phyloP scores from a whole-genome alignment of 2,888 invertebrate species.

The Eupithecia subfuscata region DNA sequence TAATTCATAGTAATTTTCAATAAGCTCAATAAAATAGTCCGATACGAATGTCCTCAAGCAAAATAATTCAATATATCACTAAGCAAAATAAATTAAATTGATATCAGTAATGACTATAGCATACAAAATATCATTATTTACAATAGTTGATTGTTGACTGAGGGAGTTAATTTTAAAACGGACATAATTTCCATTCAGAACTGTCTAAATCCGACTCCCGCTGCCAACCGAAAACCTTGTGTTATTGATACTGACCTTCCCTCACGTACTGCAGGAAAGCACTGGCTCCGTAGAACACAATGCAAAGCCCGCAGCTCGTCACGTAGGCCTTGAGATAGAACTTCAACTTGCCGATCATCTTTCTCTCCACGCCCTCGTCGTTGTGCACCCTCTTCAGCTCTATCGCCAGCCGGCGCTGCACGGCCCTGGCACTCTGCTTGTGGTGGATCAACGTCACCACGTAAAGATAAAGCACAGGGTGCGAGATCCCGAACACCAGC shows the following conservation, averaged over 20 bases:
- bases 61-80: too few species aligned
- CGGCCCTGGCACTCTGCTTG: slow-evolving; percentile 33
- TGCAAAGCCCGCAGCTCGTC: slow-evolving; percentile 26
- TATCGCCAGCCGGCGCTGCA: slow-evolving; percentile 40
- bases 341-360: slow-evolving; percentile 43
- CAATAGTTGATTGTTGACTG: too few species aligned
- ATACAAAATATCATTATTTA: too few species aligned
- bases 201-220: not conserved
- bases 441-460: slow-evolving; percentile 32
- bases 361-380: slow-evolving; percentile 36
- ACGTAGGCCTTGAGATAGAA: slow-evolving; percentile 34
- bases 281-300: slow-evolving; percentile 36
- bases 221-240: not conserved
- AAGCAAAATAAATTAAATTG: too few species aligned
- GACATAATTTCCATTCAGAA: not conserved
- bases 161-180: not conserved
- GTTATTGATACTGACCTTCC: slow-evolving; percentile 20
- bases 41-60: too few species aligned
- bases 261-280: slow-evolving; percentile 29
- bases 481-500: slow-evolving; percentile 31
- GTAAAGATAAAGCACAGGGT: slow-evolving; percentile 31
- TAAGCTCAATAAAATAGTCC: too few species aligned
- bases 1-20: too few species aligned
- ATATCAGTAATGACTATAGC: too few species aligned
- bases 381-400: slow-evolving; percentile 40